These are phyloP conservation scores for Spicauda simplicius DNA, from an alignment of 2,888 invertebrate species.

Conservation along the genomic window DNA sequence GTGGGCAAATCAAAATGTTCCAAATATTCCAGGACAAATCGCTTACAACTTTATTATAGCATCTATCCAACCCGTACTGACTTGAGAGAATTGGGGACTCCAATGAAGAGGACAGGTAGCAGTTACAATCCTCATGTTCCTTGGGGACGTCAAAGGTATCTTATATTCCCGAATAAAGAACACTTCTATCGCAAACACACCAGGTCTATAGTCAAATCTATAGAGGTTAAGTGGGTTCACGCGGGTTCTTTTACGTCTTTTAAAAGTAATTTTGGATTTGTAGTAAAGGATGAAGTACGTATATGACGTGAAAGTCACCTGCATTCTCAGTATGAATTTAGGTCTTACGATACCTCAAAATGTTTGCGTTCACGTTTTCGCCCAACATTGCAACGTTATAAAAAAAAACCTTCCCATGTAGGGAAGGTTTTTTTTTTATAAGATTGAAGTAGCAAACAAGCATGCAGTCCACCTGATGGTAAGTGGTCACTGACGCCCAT, in stretches of 20 bases:
- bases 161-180: conserved; percentile 30
- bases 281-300: too few species aligned
- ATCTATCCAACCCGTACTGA: background rate
- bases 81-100: background rate
- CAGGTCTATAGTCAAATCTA: conserved; percentile 28
- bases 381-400: too few species aligned
- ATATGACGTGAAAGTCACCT: too few species aligned
- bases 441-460: too few species aligned
- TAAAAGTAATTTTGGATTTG: background rate
- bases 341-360: too few species aligned
- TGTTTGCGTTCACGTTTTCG: too few species aligned
- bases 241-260: background rate
- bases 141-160: conserved; percentile 26
- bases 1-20: too few species aligned
- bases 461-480: too few species aligned
- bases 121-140: conserved; percentile 18
- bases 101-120: conserved; percentile 3
- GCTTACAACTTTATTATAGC: background rate
- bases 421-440: too few species aligned
- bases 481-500: too few species aligned
- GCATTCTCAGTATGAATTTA: too few species aligned
- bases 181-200: conserved; percentile 21
- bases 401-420: too few species aligned
- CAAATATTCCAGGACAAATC: background rate
- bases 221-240: conserved; percentile 8